A percentile compares a stretch with the other conserved stretches of the same genome.
These are phyloP conservation scores for Hystrix brachyura DNA, from an alignment of 2,113 vertebrate genomes.

Conservation along the genomic window DNA sequence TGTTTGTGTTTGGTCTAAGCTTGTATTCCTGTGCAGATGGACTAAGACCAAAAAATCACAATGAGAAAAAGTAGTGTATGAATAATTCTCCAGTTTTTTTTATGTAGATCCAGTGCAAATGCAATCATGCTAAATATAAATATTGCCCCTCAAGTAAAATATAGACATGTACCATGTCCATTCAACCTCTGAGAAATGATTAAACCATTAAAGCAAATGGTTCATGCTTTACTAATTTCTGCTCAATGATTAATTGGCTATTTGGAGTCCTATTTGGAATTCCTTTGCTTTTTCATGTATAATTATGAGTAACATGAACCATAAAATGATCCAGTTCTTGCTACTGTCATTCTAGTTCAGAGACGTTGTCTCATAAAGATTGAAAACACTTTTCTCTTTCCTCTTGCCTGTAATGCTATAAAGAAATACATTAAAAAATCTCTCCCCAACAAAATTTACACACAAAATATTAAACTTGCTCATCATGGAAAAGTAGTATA, in stretches of 20 bases:
- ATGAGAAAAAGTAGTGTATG: neutral
- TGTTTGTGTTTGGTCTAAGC: neutral
- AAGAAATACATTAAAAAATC: slow-evolving; percentile 45
- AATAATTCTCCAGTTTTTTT: slow-evolving; percentile 23
- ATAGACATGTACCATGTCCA: neutral
- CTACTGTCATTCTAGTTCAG: slow-evolving; percentile 46
- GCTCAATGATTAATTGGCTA: slow-evolving; percentile 66
- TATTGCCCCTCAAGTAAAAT: neutral
- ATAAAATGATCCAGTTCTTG: slow-evolving; percentile 62
- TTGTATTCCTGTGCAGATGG: neutral
- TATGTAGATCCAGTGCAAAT: neutral
- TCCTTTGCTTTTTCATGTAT: slow-evolving; percentile 39
- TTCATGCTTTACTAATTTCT: neutral
- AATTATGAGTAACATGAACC: slow-evolving; percentile 42
- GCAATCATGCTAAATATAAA: slow-evolving; percentile 7
- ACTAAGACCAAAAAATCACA: neutral
- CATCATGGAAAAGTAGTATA: slow-evolving; percentile 45
- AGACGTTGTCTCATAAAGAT: slow-evolving; percentile 70
- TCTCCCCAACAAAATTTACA: neutral
- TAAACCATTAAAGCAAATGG: slow-evolving; percentile 64
- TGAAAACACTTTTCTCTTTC: slow-evolving; percentile 44
- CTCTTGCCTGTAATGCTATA: slow-evolving; percentile 25
- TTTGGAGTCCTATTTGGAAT: slow-evolving; percentile 69
- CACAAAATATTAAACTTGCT: slow-evolving; percentile 73
- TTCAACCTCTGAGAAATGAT: slow-evolving; percentile 16